phyloP scores from a whole-genome alignment of 2,888 invertebrate species.

The Adelphocoris suturalis region DNA sequence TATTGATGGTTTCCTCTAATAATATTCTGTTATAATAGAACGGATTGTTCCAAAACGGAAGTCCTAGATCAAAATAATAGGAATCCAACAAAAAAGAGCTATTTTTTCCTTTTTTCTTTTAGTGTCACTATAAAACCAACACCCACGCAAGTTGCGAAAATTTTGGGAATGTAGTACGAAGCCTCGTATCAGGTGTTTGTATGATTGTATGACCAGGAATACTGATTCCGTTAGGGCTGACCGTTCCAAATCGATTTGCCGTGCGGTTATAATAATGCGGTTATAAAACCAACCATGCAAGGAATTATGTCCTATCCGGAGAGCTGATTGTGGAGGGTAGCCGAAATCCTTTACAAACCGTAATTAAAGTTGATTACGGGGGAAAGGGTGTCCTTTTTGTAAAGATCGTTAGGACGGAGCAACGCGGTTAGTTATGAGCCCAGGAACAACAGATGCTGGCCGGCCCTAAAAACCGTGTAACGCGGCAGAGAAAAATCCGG shows the following conservation, averaged over 20 bases:
- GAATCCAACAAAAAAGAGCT: too few species aligned
- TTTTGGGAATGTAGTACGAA: too few species aligned
- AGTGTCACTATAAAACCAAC: too few species aligned
- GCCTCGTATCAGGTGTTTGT: too few species aligned
- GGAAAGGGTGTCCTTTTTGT: neutral
- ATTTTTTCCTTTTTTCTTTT: too few species aligned
- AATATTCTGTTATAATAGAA: too few species aligned
- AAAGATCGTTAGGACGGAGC: neutral
- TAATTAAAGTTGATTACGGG: slow-evolving; percentile 19
- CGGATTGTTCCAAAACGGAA: too few species aligned
- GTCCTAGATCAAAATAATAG: too few species aligned
- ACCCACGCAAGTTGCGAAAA: too few species aligned
- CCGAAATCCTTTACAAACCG: neutral
- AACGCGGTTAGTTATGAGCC: slow-evolving; percentile 8
- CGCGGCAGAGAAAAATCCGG: slow-evolving; percentile 13
- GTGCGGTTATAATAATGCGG: neutral
- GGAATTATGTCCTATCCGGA: neutral
- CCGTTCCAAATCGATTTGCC: neutral
- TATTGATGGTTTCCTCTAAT: too few species aligned
- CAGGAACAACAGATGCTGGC: neutral
- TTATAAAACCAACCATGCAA: slow-evolving; percentile 9
- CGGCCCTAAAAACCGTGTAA: neutral
- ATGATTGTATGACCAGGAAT: too few species aligned
- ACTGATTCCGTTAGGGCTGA: neutral
- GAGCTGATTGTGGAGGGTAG: neutral